phyloP scores from a whole-genome alignment of 2,113 vertebrate species.

The Calyptommatus sinebrachiatus region DNA sequence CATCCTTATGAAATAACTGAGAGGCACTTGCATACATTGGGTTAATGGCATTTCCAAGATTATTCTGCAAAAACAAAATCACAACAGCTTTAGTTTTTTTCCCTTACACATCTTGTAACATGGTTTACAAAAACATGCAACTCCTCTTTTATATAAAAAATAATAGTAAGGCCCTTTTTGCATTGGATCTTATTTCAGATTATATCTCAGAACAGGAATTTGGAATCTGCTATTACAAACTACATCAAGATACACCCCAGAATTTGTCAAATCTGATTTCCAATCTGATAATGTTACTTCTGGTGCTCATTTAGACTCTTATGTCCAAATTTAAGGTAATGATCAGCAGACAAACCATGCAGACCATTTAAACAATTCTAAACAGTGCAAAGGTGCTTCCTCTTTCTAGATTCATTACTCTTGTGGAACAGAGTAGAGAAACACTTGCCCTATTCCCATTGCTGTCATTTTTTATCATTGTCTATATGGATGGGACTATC shows the following conservation, averaged over 20 bases:
- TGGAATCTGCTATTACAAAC: too few relatives aligned
- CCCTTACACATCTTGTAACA: not conserved
- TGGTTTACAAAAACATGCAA: not conserved
- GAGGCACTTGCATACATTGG: conserved; percentile 78
- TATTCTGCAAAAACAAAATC: conserved; percentile 69
- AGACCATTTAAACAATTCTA: not conserved
- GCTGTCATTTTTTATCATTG: not conserved
- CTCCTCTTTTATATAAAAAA: not conserved
- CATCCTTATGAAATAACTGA: conserved; percentile 76
- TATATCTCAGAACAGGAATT: too few relatives aligned
- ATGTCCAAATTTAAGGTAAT: not conserved
- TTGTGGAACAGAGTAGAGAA: too few relatives aligned
- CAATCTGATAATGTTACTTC: not conserved
- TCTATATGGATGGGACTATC: not conserved
- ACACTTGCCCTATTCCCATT: not conserved
- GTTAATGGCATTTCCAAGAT: conserved; percentile 62
- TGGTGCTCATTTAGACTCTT: not conserved
- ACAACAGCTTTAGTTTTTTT: conserved; percentile 11
- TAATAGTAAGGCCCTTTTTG: too few relatives aligned
- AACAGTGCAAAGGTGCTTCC: not conserved
- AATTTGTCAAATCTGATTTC: not conserved
- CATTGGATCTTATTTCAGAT: too few relatives aligned
- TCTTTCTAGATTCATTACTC: too few relatives aligned
- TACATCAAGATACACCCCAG: too few relatives aligned
- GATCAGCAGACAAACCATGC: not conserved